Percentiles rank a stretch among this genome's conserved stretches.
Evolutionary conservation across 2,113 vertebrate species (phyloP).

Genomic region (Peromyscus leucopus): DNA sequence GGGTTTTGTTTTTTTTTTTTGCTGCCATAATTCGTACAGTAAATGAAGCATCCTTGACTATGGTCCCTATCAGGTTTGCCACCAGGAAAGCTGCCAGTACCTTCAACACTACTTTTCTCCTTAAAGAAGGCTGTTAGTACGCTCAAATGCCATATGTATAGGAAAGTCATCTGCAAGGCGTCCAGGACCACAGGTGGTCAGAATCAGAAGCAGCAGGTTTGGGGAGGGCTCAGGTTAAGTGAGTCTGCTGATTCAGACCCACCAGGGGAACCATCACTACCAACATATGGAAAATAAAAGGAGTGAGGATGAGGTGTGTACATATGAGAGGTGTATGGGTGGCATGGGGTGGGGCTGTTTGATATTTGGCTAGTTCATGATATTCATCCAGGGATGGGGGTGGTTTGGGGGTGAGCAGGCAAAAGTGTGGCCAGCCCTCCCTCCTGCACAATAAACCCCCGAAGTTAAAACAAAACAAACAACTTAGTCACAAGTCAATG

Average conservation of each 20-base stretch:
- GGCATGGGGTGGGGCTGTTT: neutral
- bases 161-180: too few relatives aligned
- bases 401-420: too few relatives aligned
- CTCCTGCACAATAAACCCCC: neutral
- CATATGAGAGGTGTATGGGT: neutral
- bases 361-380: neutral
- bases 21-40: neutral
- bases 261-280: accelerated
- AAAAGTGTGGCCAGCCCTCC: neutral
- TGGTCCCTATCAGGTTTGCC: neutral
- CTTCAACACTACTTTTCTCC: neutral
- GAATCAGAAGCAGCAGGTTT: neutral
- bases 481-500: neutral
- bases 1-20: neutral
- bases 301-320: neutral
- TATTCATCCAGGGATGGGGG: neutral
- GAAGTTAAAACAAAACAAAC: neutral
- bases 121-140: neutral
- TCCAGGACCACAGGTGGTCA: neutral
- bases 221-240: neutral
- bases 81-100: neutral
- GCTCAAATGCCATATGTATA: neutral
- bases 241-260: neutral
- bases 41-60: neutral
- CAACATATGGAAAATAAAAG: accelerated